Base-by-base conservation (phyloP, 2,888 invertebrate species). In the Norana najaformis region DNA sequence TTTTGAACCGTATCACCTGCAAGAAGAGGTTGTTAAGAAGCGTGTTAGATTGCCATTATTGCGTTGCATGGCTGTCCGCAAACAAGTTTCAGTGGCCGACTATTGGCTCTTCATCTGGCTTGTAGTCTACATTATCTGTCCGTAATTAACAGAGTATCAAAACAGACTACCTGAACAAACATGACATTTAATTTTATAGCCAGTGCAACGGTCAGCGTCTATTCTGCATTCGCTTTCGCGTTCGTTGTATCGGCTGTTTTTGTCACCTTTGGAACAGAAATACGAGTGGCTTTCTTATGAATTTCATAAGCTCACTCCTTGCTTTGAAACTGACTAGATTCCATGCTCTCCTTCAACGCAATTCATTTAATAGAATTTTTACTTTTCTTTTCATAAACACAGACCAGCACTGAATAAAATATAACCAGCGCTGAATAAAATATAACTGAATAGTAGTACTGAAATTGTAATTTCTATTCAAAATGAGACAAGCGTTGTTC, bases 61-160 rank as follows among this genome's bases (percentile, higher is more conserved):
- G 30, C 13, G 69, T n/a, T 69, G 30, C 69, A n/a, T 69, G 30
- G 30, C 69, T 69, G 69, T n/a, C n/a, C 2, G n/a, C n/a, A 69
- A 69, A 69, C 69, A 69, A n/a, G n/a, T n/a, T 69, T 69, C 69
- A 69, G 69, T n/a, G 69, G 69, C n/a, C 69, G 69, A 69, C 69
- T n/a, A 8, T n/a, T 69, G 30, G n/a, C n/a, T 69, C 69, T 69
- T 69, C n/a, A 69, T 69, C n/a, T 69, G 8, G 69, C 69, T 69
- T 6, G 69, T 16, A n/a, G n/a, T 69, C 4, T 11, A 69, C 30
- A 69, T 69, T 30, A 69, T 69, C 69, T n/a, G 69, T 30, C 6
- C n/a, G n/a, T 69, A 16, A 47, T 23, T 8, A 20, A 41, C 41
- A 47, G n/a, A 30, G 8, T n/a, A 16, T 8, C 69, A 23, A 1